These are phyloP conservation scores for Chaetops frenatus DNA, from an alignment of 2,113 vertebrate species.

Conservation along the genomic window DNA sequence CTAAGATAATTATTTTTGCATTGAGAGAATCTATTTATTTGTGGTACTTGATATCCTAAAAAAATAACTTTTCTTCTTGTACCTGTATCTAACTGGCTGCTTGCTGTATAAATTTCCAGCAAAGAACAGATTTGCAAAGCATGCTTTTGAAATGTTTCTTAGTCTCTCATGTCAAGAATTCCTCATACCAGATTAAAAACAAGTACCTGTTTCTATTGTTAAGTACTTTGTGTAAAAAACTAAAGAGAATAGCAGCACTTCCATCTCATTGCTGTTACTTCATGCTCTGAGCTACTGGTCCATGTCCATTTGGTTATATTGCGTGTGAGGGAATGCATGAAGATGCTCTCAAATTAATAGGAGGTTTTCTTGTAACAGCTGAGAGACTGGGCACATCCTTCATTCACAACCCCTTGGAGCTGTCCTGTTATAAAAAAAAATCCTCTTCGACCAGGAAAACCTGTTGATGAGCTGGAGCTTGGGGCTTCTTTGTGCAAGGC, in stretches of 20 bases:
- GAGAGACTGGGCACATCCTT: not conserved
- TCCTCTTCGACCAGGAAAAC: not conserved
- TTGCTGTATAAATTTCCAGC: not conserved
- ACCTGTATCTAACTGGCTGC: not conserved
- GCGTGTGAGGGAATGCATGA: not conserved
- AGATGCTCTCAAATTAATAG: not conserved
- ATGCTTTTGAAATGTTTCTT: not conserved
- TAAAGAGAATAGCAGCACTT: not conserved
- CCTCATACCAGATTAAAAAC: not conserved
- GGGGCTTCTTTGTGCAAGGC: not conserved
- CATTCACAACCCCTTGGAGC: not conserved
- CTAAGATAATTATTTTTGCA: constrained; percentile 51
- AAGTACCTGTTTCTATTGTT: not conserved
- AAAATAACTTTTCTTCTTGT: not conserved
- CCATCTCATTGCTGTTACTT: not conserved
- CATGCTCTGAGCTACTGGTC: not conserved
- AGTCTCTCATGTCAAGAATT: constrained; percentile 3
- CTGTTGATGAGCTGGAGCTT: not conserved
- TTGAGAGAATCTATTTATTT: constrained; percentile 46
- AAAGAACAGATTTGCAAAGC: constrained; percentile 2
- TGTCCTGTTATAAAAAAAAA: not conserved
- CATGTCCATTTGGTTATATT: not conserved
- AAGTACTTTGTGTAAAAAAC: not conserved
- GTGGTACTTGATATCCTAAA: not conserved
- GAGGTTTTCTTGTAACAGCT: not conserved